A percentile compares a stretch with the other conserved stretches of the same genome.
Evolutionary conservation across 1,140 invertebrate genomes (phyloP).

Genomic region (Cherax destructor): DNA sequence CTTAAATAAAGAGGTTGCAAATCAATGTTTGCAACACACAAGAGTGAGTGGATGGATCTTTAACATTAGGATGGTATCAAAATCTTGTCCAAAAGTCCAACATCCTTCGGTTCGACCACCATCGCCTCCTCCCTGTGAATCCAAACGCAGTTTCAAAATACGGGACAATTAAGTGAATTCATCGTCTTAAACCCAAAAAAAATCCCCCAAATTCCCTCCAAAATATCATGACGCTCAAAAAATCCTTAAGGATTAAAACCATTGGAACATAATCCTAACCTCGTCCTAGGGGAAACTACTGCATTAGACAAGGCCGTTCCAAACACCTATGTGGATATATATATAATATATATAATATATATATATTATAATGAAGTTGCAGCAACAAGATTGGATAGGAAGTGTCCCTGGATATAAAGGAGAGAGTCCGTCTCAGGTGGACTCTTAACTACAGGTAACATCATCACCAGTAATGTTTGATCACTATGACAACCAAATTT

Average conservation of each 20-base stretch:
- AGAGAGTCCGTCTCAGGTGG: not conserved
- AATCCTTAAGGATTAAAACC: not conserved
- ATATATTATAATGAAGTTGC: conserved; percentile 40
- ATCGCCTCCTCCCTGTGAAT: not conserved
- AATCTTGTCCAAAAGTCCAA: not conserved
- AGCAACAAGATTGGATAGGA: conserved; percentile 65
- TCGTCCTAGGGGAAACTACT: not conserved
- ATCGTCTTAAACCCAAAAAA: not conserved
- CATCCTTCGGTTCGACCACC: not conserved
- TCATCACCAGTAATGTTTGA: not conserved
- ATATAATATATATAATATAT: conserved; percentile 13
- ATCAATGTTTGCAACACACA: not conserved
- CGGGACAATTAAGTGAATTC: not conserved
- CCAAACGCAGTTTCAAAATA: not conserved
- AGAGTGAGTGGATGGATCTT: conserved; percentile 38
- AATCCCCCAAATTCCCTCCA: not conserved
- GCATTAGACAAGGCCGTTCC: conserved; percentile 2
- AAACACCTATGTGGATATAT: conserved; percentile 6
- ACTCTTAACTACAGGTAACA: not conserved
- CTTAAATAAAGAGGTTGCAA: conserved; percentile 21
- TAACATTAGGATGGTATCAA: conserved; percentile 43
- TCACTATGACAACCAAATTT: not conserved
- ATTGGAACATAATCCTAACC: not conserved
- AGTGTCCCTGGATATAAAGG: conserved; percentile 34
- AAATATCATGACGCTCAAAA: not conserved